Evolutionary conservation across 2,797 vertebrate genomes (phyloP).

Genomic region (Somateria mollissima): DNA sequence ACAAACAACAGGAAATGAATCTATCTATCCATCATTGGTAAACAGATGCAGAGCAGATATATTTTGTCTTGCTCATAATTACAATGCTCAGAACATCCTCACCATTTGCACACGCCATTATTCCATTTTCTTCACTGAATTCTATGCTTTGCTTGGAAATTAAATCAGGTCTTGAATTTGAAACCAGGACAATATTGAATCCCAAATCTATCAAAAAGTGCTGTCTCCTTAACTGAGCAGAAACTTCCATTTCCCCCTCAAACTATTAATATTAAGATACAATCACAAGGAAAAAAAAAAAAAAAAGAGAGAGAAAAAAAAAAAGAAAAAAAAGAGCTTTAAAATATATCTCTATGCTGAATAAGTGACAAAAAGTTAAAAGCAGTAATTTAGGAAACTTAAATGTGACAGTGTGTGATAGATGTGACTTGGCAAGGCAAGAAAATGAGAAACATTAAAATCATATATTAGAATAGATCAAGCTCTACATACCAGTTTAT

Average conservation of each 20-base stretch:
- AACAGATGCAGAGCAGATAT: slow-evolving; percentile 12
- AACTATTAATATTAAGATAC: slow-evolving; percentile 80
- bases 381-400: slow-evolving; percentile 84
- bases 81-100: slow-evolving; percentile 9
- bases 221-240: slow-evolving; percentile 68
- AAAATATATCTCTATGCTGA: slow-evolving; percentile 78
- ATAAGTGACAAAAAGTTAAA: slow-evolving; percentile 86
- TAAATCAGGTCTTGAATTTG: slow-evolving; percentile 64
- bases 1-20: slow-evolving; percentile 37
- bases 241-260: slow-evolving; percentile 71
- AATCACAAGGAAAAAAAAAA: slow-evolving; percentile 45
- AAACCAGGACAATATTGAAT: slow-evolving; percentile 70
- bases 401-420: slow-evolving; percentile 84
- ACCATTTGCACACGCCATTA: not conserved
- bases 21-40: slow-evolving; percentile 34
- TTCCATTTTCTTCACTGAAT: slow-evolving; percentile 54
- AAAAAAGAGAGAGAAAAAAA: not conserved
- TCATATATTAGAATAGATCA: slow-evolving; percentile 86
- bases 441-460: slow-evolving; percentile 88
- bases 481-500: slow-evolving; percentile 77
- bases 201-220: slow-evolving; percentile 64
- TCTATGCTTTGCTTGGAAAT: slow-evolving; percentile 61
- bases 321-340: slow-evolving; percentile 48
- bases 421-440: slow-evolving; percentile 81
- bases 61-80: slow-evolving; percentile 37